Base-by-base conservation (phyloP, 2,888 invertebrate genomes). In the Drosophila ezoana region DNA sequence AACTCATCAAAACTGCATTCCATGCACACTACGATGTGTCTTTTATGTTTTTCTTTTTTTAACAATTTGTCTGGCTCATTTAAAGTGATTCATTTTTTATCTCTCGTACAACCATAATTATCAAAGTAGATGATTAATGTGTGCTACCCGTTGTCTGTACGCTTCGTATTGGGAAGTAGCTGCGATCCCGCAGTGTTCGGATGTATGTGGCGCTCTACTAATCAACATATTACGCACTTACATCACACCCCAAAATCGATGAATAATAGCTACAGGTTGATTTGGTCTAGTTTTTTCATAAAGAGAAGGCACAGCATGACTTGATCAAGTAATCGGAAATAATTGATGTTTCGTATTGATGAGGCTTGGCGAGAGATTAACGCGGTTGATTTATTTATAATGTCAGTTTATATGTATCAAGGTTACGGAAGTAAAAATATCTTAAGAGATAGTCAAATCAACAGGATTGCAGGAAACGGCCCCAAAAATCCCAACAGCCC, bases 41-140 rank as follows among this genome's bases (percentile, higher is more conserved):
- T 33, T 53, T 60, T 49, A 13, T 18, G 16, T n/a, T 35, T 57
- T 28, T 28, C 6, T n/a, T 41, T 8, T 16, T 16, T 41, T 33
- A 51, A 64, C 56, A 56, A 60, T 64, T 69, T 72, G 57, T 57
- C 41, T 45, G 58, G n/a, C 41, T 56, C 58, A 38, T 41, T 58
- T 61, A 41, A 72, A 45, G 56, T 76, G 74, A 72, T 76, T 76
- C 74, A 75, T 52, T 48, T 74, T 54, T 56, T 49, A 51, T 20
- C 11, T 28, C 20, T 38, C 41, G 43, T 35, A 44, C 72, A 52
- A 52, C 47, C 54, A 45, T 74, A 71, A 66, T 62, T 66, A 59
- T 62, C 45, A 23, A 47, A 49, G 45, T 58, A 45, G 47, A 64
- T 75, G 77, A 75, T 75, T 76, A 75, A 76, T 75, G 72, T 66